Base-by-base conservation (phyloP, 1,140 invertebrate genomes). In the Polyergus mexicanus region DNA sequence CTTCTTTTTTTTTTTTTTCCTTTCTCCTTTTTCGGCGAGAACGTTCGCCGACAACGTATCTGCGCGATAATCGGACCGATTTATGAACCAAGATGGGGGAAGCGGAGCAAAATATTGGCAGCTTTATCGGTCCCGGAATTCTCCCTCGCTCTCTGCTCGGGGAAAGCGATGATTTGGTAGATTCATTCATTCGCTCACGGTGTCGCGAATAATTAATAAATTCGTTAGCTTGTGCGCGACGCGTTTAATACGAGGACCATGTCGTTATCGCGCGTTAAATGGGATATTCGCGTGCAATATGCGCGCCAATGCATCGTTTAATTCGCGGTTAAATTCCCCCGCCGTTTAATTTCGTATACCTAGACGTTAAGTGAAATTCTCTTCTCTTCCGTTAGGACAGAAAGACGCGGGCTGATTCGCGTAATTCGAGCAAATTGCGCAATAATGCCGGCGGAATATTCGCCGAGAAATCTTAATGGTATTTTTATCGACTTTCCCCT, bases 351-450 rank as follows among this genome's bases (percentile, higher is more conserved):
- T 72, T 72, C 68, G 38, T 47, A 47, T 44, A n/a, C n/a, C n/a
- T n/a, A 35, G 66, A 81, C 78, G 38, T 38, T 58, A 83, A 83
- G 47, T 72, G 54, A 19, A 54, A 71, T 62, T 58, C 35, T 22
- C 56, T 78, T 16, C 51, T n/a, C n/a, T n/a, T n/a, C n/a, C n/a
- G n/a, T 74, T 8, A 28, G 54, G 38, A 54, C 66, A 81, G 78
- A 72, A 47, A 72, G 66, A 81, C 78, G 78, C 54, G 68, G 68
- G 68, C 38, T 72, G 78, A 83, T 77, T 84, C 81, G 44, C 71
- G 72, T 84, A 78, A 84, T 84, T 84, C 58, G 72, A 65, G 74
- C 81, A 84, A 84, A 84, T 84, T 84, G 72, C 81, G 66, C 81
- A 84, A 84, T 84, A 84, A 84, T 84, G 74, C 60, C 22, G 60